Conservation (phyloP, 2,888 invertebrate species). For the Eilema depressum region DNA sequence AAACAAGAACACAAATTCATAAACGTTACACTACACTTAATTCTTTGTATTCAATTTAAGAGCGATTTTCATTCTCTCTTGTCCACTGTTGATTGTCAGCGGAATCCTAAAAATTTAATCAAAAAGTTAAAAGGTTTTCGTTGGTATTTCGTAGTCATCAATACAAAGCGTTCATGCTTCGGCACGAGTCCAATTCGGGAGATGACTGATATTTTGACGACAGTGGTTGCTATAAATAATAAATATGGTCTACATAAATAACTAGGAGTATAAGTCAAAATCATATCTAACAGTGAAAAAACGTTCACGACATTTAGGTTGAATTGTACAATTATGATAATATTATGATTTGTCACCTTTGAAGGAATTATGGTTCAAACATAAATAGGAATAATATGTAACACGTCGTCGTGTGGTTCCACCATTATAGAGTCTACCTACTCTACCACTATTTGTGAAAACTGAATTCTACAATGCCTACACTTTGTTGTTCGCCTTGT, state of each 20-base stretch:
- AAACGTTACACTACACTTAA: neutral
- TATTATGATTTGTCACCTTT: no score
- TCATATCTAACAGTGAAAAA: no score
- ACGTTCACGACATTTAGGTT: no score
- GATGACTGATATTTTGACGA: neutral
- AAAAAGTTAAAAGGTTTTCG: neutral
- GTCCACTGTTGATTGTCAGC: neutral
- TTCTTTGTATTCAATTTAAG: neutral
- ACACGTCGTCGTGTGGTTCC: no score
- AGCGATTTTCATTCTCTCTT: neutral
- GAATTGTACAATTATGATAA: no score
- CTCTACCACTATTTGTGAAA: no score
- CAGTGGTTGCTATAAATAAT: neutral
- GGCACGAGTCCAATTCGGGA: neutral
- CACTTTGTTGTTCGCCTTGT: neutral
- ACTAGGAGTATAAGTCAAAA: no score
- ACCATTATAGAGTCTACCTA: no score
- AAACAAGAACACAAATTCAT: neutral
- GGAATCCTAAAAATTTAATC: slow-evolving; percentile 1
- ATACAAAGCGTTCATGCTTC: neutral
- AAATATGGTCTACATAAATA: no score
- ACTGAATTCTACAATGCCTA: neutral
- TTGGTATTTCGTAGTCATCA: neutral
- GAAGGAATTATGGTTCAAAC: no score
- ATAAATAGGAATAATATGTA: no score